These are phyloP conservation scores for Loriculus beryllinus DNA, from an alignment of 2,797 vertebrate species.

Conservation along the genomic window DNA sequence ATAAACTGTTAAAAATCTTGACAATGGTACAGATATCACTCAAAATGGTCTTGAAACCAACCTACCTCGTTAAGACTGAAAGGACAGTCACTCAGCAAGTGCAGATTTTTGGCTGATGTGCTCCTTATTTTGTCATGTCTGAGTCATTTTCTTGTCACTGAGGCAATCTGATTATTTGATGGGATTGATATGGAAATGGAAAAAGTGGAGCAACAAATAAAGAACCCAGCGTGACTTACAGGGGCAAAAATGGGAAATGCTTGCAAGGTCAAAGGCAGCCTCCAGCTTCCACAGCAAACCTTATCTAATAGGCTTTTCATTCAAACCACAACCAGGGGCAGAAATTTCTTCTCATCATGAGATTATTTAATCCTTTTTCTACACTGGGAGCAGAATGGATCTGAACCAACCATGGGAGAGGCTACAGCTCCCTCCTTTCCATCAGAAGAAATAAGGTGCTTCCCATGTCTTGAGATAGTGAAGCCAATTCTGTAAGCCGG, in stretches of 20 bases:
- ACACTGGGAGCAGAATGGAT: not conserved
- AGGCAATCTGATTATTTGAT: not conserved
- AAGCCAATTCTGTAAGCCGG: not conserved
- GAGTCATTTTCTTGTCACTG: not conserved
- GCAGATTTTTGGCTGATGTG: not conserved
- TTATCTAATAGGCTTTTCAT: not conserved
- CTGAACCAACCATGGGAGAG: not conserved
- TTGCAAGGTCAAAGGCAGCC: conserved; percentile 37
- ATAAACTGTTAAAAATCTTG: not conserved
- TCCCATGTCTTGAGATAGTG: not conserved
- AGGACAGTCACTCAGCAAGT: not conserved
- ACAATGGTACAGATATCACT: not conserved
- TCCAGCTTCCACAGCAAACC: conserved; percentile 38
- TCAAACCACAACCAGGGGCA: conserved; percentile 28
- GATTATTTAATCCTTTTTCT: not conserved
- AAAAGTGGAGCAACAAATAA: conserved; percentile 1
- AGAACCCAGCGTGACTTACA: not conserved
- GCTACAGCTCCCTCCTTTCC: not conserved
- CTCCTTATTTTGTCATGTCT: not conserved
- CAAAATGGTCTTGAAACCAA: not conserved
- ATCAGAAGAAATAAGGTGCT: not conserved
- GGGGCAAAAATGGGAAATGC: not conserved
- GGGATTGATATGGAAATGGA: not conserved
- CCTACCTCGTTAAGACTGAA: not conserved
- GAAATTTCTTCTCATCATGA: not conserved